Percentiles rank a stretch among this genome's conserved stretches.
These are phyloP conservation scores for Drosophila ananassae DNA, from an alignment of 1,140 invertebrate genomes.

Conservation along the genomic window DNA sequence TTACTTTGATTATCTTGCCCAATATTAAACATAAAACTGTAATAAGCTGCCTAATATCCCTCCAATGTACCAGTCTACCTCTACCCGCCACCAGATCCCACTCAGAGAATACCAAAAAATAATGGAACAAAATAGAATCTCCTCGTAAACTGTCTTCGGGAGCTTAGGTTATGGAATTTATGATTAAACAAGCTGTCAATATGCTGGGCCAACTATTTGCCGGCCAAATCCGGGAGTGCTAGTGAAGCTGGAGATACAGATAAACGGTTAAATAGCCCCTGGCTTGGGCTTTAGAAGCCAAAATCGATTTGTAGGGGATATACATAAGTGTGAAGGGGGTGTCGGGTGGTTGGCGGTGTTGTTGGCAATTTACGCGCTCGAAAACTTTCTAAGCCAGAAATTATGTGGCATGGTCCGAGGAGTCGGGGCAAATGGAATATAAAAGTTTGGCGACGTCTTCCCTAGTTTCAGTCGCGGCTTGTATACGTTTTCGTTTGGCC, in stretches of 20 bases:
- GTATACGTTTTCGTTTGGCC: slow-evolving; percentile 47
- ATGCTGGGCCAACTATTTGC: slow-evolving; percentile 43
- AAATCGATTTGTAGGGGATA: slow-evolving; percentile 61
- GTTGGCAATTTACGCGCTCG: slow-evolving; percentile 52
- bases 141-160: slow-evolving; percentile 29
- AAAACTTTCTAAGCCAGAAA: slow-evolving; percentile 78
- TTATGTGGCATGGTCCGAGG: slow-evolving; percentile 51
- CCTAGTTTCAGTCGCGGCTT: slow-evolving; percentile 9
- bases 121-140: background rate
- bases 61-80: slow-evolving; percentile 4
- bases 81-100: background rate
- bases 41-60: slow-evolving; percentile 15
- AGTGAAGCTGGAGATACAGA: slow-evolving; percentile 39
- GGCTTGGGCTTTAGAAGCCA: slow-evolving; percentile 22
- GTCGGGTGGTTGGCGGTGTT: background rate
- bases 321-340: slow-evolving; percentile 3
- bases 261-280: slow-evolving; percentile 69
- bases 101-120: background rate
- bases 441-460: slow-evolving; percentile 51
- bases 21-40: slow-evolving; percentile 21
- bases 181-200: slow-evolving; percentile 76
- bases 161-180: slow-evolving; percentile 74
- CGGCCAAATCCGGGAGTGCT: slow-evolving; percentile 30
- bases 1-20: background rate
- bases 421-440: background rate